These are phyloP conservation scores for Acanthis flammea DNA, from an alignment of 2,797 vertebrate genomes.

Conservation along the genomic window DNA sequence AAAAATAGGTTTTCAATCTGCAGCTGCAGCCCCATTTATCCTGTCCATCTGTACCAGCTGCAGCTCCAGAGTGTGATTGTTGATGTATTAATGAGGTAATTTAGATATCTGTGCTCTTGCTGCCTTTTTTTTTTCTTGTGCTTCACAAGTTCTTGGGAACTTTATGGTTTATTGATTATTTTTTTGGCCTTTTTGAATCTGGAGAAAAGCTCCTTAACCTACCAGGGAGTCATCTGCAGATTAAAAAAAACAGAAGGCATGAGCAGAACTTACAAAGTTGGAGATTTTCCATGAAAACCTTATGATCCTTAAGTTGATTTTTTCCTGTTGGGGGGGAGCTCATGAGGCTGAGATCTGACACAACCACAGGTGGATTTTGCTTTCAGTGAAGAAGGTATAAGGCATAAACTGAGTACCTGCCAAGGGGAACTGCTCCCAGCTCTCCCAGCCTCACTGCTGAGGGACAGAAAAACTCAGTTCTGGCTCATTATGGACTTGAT, in stretches of 20 bases:
- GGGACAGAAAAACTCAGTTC: neutral
- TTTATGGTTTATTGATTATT: neutral
- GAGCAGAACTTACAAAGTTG: neutral
- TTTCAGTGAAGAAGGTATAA: neutral
- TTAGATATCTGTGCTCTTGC: neutral
- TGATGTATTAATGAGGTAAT: neutral
- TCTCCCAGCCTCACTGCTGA: neutral
- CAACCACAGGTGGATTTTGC: neutral
- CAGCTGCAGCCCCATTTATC: neutral
- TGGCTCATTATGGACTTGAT: slow-evolving; percentile 31
- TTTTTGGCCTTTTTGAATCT: neutral
- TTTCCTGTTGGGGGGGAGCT: neutral
- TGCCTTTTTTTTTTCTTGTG: neutral
- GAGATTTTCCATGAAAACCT: neutral
- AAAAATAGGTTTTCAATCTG: neutral
- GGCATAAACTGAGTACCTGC: neutral
- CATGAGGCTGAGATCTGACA: neutral
- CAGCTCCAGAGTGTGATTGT: neutral
- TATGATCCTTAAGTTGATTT: neutral
- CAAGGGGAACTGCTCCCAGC: neutral
- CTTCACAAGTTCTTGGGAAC: neutral
- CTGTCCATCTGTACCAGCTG: neutral
- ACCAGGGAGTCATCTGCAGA: neutral
- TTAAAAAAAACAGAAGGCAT: neutral
- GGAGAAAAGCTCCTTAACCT: neutral